Conservation (phyloP, 2,888 invertebrate species). For the Ochropleura leucogaster region DNA sequence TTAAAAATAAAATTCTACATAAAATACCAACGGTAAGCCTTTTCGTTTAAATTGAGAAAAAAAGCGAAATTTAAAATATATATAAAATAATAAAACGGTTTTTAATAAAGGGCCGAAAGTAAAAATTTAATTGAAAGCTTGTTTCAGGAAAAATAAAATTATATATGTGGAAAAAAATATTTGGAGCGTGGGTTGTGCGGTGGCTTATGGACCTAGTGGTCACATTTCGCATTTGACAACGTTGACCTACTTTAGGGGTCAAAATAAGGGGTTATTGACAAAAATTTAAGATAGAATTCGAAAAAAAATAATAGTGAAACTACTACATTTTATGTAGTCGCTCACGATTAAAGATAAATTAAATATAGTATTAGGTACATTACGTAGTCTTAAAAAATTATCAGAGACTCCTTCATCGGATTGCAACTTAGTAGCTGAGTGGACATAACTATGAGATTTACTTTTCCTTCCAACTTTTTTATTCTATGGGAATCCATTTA, state of each 20-base stretch:
- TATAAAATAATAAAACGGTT: conserved; percentile 38
- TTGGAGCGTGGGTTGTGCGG: conserved; percentile 15
- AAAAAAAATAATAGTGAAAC: not conserved
- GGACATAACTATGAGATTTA: not conserved
- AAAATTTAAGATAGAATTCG: not conserved
- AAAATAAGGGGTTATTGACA: conserved; percentile 3
- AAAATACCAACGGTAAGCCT: conserved; percentile 21
- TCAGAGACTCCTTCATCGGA: no score
- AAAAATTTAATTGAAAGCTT: conserved; percentile 28
- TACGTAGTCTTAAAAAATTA: no score
- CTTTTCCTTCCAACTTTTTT: not conserved
- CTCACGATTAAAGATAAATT: no score
- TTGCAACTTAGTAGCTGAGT: no score
- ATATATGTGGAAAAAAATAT: conserved; percentile 22
- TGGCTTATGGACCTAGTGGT: conserved; percentile 1
- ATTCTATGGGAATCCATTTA: no score
- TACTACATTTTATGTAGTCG: no score
- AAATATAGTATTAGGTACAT: no score
- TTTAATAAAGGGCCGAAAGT: conserved; percentile 27
- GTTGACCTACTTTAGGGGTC: conserved; percentile 12
- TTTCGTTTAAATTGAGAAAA: conserved; percentile 36
- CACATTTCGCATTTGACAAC: conserved; percentile 11
- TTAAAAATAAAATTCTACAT: conserved; percentile 2
- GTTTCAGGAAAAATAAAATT: conserved; percentile 25
- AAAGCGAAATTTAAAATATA: conserved; percentile 14